Conservation (phyloP, 2,888 invertebrate genomes). For the Scaptomyza cyrtandrae region DNA sequence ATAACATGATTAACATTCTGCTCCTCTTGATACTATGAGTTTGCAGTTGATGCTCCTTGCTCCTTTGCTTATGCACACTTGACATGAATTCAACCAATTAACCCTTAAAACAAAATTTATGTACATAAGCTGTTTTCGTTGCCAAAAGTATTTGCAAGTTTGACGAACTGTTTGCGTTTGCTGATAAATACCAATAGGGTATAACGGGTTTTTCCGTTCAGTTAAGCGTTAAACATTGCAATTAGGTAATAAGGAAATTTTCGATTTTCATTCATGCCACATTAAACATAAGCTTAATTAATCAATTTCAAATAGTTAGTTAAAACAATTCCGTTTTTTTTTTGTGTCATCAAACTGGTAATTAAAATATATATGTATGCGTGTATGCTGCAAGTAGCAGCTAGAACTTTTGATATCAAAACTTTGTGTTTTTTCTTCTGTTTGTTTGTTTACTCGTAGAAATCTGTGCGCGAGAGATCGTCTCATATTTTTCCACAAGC, state of each 20-base stretch:
- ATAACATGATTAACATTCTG: conserved; percentile 71
- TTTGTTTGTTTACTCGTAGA: conserved; percentile 53
- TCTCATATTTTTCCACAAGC: conserved; percentile 68
- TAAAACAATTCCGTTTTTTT: background rate
- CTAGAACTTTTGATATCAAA: conserved; percentile 9
- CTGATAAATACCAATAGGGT: conserved; percentile 17
- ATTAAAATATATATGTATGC: conserved; percentile 33
- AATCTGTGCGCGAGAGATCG: conserved; percentile 65
- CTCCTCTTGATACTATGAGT: conserved; percentile 16
- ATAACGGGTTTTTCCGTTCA: too few species aligned
- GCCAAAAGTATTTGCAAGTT: conserved; percentile 61
- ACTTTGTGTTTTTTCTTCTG: conserved; percentile 19
- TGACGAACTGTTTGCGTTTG: conserved; percentile 56
- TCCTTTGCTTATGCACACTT: conserved; percentile 30
- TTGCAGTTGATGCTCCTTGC: conserved; percentile 19
- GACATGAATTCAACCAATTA: conserved; percentile 61
- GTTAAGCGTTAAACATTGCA: too few species aligned
- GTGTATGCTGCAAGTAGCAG: background rate
- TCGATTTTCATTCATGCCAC: background rate
- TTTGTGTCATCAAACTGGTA: background rate
- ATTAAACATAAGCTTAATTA: background rate
- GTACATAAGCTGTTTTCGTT: conserved; percentile 30
- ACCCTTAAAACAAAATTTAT: conserved; percentile 61
- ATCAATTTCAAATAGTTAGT: background rate
- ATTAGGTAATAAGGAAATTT: too few species aligned